Evolutionary conservation across 2,113 vertebrate species (phyloP), one percentile per base, ranked within the genome.

Genomic region (Ranitomeya variabilis): DNA sequence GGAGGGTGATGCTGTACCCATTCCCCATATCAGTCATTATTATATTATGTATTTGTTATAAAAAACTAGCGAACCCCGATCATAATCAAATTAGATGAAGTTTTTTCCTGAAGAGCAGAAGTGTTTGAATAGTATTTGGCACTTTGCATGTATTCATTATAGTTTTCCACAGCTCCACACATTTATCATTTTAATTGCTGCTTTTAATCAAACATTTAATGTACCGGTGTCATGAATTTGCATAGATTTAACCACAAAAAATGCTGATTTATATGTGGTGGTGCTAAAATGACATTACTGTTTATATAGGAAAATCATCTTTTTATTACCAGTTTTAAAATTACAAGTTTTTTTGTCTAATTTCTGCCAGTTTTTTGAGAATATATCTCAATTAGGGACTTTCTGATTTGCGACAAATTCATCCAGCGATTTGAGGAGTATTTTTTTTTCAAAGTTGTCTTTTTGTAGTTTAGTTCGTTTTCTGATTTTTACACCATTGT

Each of bases 231-330:
- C 9, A 57, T 14, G 11, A 80, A 80, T 80, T 80, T 80, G 78
- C 78, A 80, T 80, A 15, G 5, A 80, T 26, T 23, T 6, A 57
- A 80, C 78, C 78, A 79, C 78, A 80, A 59, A 23, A 77, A 55
- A 54, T 23, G 9, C 57, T 13, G 54, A 8, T 73, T 13, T 37
- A 16, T 73, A 14, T 37, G 26, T 37, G 6, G 26, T 11, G 69
- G 13, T 69, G 14, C 69, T 73, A 73, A 73, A 31, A 73, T 16
- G 14, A 73, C 31, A 73, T 37, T 73, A 16, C 26, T 73, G 69
- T 73, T 73, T 73, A 73, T 26, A 8, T 73, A 73, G 26, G 69
- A 73, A 73, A 73, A 73, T 73, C 1, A 16, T 14, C 26, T 71
- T 73, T 7, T 37, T 4, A 31, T 73, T 14, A 0, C 15, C 31